A percentile compares a stretch with the other conserved stretches of the same genome.
Evolutionary conservation across 30 jellyfish, hydroid and myxozoan genomes (phyloP).

Genomic region (Morbakka virulenta): DNA sequence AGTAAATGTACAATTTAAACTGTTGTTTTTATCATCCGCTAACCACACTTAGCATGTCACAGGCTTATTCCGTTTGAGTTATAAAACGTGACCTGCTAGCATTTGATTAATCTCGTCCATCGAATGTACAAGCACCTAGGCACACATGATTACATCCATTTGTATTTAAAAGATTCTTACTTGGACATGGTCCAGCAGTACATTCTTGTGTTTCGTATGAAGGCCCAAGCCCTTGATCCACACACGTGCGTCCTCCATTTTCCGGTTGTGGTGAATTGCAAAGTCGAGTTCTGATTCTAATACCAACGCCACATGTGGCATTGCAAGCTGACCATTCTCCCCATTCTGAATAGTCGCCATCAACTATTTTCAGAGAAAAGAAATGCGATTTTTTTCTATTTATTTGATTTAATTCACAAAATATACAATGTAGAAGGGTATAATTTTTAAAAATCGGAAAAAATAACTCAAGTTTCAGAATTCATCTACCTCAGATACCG

Average conservation of each 20-base stretch:
- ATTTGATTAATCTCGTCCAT: too few species aligned
- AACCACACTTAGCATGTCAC: too few species aligned
- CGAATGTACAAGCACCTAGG: too few species aligned
- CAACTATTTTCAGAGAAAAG: conserved; percentile 51
- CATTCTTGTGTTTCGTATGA: conserved; percentile 68
- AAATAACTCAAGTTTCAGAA: neutral
- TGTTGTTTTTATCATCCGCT: too few species aligned
- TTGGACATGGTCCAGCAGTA: conserved; percentile 33
- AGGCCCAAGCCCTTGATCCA: conserved; percentile 92
- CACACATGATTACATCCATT: too few species aligned
- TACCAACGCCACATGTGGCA: conserved; percentile 83
- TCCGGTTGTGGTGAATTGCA: conserved; percentile 95
- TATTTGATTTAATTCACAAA: neutral
- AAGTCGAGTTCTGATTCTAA: conserved; percentile 62
- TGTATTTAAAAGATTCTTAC: conserved; percentile 11
- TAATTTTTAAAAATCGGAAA: neutral
- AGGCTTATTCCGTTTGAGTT: too few species aligned
- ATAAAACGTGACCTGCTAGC: too few species aligned
- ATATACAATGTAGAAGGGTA: neutral
- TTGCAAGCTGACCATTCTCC: conserved; percentile 85
- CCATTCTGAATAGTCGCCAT: conserved; percentile 97
- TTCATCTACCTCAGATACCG: too few species aligned
- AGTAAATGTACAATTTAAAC: too few species aligned
- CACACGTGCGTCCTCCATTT: conserved; percentile 96
- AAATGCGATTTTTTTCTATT: neutral